Evolutionary conservation across 2,113 vertebrate genomes (phyloP), one percentile per base, ranked within the genome.

Genomic region (Chitala chitala): DNA sequence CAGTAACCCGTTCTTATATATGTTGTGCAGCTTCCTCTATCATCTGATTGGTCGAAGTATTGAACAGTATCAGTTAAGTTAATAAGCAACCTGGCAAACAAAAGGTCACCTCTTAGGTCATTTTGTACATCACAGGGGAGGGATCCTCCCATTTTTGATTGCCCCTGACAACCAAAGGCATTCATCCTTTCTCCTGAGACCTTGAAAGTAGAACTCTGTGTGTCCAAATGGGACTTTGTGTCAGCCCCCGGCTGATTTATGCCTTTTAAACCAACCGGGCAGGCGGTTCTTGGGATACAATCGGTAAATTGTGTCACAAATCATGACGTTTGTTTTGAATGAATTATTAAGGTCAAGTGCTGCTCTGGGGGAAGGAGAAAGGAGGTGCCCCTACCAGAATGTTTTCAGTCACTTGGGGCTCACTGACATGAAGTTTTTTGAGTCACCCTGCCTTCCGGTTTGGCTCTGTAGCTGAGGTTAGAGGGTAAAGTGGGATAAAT

Each of bases 41-140:
- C n/a, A 81, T 82, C 85, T 72, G 2, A 80, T 81, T 76, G 85
- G 78, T 85, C 85, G 78, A 90, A 92, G 90, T 87, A 89, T 87
- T 87, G 86, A 87, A 87, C 81, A 84, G 82, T 75, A 2, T 6
- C 71, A 61, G 75, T 74, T 71, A 80, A 50, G 48, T 48, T 42
- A 71, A 78, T 56, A 78, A 15, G 71, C 20, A 55, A 59, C 29
- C 12, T 26, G 48, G 17, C 33, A 26, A 77, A 78, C 59, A 74
- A 76, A 69, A 64, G 70, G 48, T 66, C 26, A 63, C 54, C 59
- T 72, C 56, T 74, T 72, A 75, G 63, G 69, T 38, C 68, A 61
- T 68, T 72, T 75, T 66, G 79, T 72, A 75, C 36, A 74, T 76
- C 58, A 44, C 40, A 69, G 46, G 36, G 13, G 5, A 75, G 72